These are phyloP conservation scores for Andrena minutula DNA, from an alignment of 2,888 invertebrate genomes.

Conservation along the genomic window DNA sequence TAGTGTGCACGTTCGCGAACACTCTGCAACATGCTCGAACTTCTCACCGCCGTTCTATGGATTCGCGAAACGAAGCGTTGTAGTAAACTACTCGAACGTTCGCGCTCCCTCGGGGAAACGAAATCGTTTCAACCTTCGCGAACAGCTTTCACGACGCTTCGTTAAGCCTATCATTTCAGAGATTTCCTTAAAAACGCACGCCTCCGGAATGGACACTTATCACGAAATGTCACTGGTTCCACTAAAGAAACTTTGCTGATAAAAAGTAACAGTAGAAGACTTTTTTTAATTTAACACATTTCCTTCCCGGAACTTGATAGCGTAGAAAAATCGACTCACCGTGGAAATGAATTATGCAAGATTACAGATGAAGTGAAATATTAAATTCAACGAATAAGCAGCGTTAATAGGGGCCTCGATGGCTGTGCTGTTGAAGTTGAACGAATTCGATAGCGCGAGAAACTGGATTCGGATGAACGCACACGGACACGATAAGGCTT, in stretches of 20 bases:
- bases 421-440: not conserved
- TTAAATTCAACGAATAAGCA: not conserved
- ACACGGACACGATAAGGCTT: conserved; percentile 15
- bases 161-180: not conserved
- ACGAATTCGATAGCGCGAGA: not conserved
- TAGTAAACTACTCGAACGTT: not conserved
- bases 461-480: not conserved
- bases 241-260: not conserved
- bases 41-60: conserved; percentile 18
- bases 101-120: not conserved
- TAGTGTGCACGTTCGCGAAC: conserved; percentile 40
- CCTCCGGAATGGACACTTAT: no score
- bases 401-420: not conserved
- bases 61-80: conserved; percentile 5
- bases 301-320: no score
- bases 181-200: not conserved
- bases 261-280: not conserved
- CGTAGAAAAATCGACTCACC: not conserved
- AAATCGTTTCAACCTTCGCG: conserved; percentile 7
- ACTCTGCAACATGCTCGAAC: conserved; percentile 14
- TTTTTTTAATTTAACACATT: not conserved
- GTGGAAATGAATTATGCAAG: not conserved
- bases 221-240: not conserved
- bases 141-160: not conserved
- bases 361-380: not conserved